Evolutionary conservation across 2,888 invertebrate species (phyloP).

Genomic region (Xestoiulus laeticollis): DNA sequence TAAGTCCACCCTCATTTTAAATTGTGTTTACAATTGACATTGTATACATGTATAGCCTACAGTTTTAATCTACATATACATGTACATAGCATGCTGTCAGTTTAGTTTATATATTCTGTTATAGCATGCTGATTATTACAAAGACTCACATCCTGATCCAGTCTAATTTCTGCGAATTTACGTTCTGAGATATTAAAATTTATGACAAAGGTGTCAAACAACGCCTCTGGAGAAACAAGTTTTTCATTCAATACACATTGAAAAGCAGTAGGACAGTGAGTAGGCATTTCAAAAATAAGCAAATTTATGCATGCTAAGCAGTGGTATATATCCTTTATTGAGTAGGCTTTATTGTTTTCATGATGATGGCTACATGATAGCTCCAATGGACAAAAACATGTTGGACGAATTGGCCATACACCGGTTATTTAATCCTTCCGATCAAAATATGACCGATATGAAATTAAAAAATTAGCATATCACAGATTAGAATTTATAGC

Average conservation of each 20-base stretch:
- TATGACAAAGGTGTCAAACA: background rate
- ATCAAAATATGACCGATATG: background rate
- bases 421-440: background rate
- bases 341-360: background rate
- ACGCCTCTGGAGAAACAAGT: constrained; percentile 37
- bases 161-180: background rate
- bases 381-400: background rate
- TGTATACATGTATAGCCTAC: background rate
- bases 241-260: background rate
- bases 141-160: background rate
- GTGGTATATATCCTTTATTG: background rate
- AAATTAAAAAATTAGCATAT: background rate
- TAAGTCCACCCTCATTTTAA: background rate
- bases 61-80: background rate
- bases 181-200: constrained; percentile 1
- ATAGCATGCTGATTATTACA: background rate
- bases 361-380: background rate
- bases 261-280: background rate
- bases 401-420: background rate
- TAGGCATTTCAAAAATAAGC: background rate
- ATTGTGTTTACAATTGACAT: background rate
- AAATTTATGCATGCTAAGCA: background rate
- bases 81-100: too few species aligned
- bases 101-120: background rate
- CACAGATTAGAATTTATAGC: too few species aligned